A percentile compares a stretch with the other conserved stretches of the same genome.
Evolutionary conservation across 2,888 invertebrate species (phyloP).

Genomic region (Amiota minor): DNA sequence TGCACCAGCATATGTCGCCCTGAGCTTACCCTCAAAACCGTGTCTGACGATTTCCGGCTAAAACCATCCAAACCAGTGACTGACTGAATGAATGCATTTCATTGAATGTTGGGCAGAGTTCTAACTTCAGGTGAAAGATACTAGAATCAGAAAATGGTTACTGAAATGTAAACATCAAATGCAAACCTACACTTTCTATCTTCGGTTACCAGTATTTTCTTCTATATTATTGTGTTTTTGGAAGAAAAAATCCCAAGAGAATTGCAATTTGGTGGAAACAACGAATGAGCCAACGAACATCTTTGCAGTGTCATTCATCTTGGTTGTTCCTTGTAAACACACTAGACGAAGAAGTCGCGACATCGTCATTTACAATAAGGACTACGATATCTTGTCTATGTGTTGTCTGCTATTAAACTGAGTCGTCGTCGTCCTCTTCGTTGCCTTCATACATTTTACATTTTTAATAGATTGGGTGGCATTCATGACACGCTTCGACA

Average conservation of each 20-base stretch:
- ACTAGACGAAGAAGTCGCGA: no score
- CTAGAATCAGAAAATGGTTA: no score
- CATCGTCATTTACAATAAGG: neutral
- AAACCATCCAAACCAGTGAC: neutral
- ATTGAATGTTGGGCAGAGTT: neutral
- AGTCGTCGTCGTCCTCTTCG: constrained; percentile 53
- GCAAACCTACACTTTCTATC: no score
- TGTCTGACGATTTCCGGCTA: neutral
- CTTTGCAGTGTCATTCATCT: constrained; percentile 4
- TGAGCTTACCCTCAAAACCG: constrained; percentile 15
- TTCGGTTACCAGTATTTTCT: neutral
- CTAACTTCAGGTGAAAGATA: no score
- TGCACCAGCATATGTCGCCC: constrained; percentile 53
- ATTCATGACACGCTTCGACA: constrained; percentile 62
- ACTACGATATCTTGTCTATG: neutral
- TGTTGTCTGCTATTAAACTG: constrained; percentile 39
- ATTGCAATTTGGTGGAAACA: neutral
- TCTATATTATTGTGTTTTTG: neutral
- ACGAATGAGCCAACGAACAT: neutral
- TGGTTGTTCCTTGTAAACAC: neutral
- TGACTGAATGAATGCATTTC: neutral
- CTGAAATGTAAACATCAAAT: no score
- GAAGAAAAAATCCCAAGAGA: constrained; percentile 7
- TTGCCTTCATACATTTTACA: constrained; percentile 66
- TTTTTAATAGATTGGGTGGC: constrained; percentile 69